Evolutionary conservation across 35 echinoderm and acorn worm species (phyloP).

Genomic region (Chiridota heheva): DNA sequence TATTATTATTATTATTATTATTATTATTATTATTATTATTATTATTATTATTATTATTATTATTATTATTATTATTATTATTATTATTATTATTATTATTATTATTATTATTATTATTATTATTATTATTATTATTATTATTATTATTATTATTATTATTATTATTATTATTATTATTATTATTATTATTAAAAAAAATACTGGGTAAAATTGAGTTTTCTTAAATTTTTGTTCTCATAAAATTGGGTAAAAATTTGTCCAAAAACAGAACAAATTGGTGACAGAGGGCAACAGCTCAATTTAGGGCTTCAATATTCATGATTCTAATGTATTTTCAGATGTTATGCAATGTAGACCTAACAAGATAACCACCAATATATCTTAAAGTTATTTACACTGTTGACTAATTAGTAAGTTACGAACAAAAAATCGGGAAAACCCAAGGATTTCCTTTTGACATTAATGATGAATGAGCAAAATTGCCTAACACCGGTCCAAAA

Average conservation of each 20-base stretch:
- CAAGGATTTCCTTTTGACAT: too few species aligned
- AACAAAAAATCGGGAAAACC: too few species aligned
- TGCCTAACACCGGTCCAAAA: too few species aligned
- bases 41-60: not conserved
- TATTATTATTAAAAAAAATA: not conserved
- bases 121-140: conserved; percentile 3
- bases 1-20: too few species aligned
- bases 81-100: conserved; percentile 1
- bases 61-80: conserved; percentile 5
- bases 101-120: conserved; percentile 4
- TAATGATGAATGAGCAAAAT: too few species aligned
- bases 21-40: not conserved
- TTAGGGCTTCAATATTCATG: not conserved
- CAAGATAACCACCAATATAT: not conserved
- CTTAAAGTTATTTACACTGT: too few species aligned
- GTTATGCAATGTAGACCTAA: not conserved
- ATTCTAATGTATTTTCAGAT: too few species aligned
- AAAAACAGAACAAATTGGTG: not conserved
- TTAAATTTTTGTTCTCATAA: not conserved
- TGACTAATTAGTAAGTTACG: too few species aligned
- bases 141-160: not conserved
- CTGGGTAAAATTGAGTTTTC: not conserved
- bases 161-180: not conserved
- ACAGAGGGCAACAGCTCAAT: not conserved
- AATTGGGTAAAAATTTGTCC: too few species aligned